Base-by-base conservation (phyloP, 1,140 invertebrate species). In the Drosophila bifasciata region DNA sequence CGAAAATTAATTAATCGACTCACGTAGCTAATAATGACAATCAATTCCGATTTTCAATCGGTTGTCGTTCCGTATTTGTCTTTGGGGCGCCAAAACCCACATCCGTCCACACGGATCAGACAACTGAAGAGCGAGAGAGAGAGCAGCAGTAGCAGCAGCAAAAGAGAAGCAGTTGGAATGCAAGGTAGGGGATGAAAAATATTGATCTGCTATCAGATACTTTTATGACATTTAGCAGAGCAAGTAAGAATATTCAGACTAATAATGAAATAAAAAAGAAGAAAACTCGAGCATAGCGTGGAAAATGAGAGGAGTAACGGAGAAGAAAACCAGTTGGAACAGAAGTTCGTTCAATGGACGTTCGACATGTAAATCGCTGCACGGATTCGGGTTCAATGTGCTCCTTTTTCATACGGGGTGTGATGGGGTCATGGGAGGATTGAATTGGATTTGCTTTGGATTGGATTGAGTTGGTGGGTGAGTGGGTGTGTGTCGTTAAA, bases 401-500 rank as follows among this genome's bases (percentile, higher is more conserved):
- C 60, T n/a, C 48, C 64, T 66, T 67, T 67, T 28, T 44, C 61
- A n/a, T n/a, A n/a, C 15, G 36, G 13, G 21, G 19, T 19, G 19
- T 0, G 19, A 3, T 21, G 19, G 19, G 3, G 2, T 6, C 23
- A 25, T 25, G 23, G 44, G 17, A 11, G 32, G 32, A 36, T 25
- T 15, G 9, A 23, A 25, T 21, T n/a, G n/a, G n/a, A n/a, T n/a
- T n/a, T n/a, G n/a, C n/a, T n/a, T n/a, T n/a, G n/a, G n/a, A n/a
- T n/a, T n/a, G 32, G 32, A 36, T 25, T 15, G 9, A 23, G 23
- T 21, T 4, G 40, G 0, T 55, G 58, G 28, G 16, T 46, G 61
- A 48, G 69, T 80, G 0, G 51, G 58, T 21, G 16, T 46, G 61
- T 48, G 69, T 80, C 67, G 61, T 86, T 86, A 85, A 85, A 76